phyloP scores from a whole-genome alignment of 2,113 vertebrate species.

The Plectropomus leopardus region DNA sequence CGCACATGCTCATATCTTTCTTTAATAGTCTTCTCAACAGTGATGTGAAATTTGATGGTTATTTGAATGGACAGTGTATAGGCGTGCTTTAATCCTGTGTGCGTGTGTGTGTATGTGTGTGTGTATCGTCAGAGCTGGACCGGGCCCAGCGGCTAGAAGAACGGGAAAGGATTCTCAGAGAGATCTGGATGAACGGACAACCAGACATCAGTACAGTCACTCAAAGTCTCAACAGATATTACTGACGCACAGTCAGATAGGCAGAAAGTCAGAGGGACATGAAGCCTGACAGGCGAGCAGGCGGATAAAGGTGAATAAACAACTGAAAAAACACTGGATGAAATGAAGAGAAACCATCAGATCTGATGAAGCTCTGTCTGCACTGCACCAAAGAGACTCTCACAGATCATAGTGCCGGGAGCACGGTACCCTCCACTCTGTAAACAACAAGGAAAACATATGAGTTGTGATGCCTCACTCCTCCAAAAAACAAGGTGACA shows the following conservation, averaged over 20 bases:
- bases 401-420: conserved; percentile 1
- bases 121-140: conserved; percentile 85
- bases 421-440: background rate
- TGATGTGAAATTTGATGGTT: conserved; percentile 20
- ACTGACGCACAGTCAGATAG: conserved; percentile 71
- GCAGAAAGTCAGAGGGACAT: background rate
- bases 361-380: background rate
- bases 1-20: background rate
- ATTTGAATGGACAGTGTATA: conserved; percentile 25
- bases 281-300: background rate
- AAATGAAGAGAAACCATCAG: background rate
- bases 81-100: background rate
- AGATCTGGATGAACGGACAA: conserved; percentile 95
- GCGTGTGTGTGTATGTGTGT: background rate
- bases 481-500: background rate
- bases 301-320: background rate
- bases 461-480: conserved; percentile 16
- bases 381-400: conserved; percentile 37
- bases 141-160: conserved; percentile 90
- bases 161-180: conserved; percentile 90
- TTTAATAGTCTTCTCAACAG: background rate
- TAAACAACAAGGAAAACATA: conserved; percentile 27
- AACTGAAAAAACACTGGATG: background rate
- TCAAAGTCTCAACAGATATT: conserved; percentile 92
- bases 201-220: conserved; percentile 90